Base-by-base conservation (phyloP, 2,113 vertebrate species). In the Cromileptes altivelis region DNA sequence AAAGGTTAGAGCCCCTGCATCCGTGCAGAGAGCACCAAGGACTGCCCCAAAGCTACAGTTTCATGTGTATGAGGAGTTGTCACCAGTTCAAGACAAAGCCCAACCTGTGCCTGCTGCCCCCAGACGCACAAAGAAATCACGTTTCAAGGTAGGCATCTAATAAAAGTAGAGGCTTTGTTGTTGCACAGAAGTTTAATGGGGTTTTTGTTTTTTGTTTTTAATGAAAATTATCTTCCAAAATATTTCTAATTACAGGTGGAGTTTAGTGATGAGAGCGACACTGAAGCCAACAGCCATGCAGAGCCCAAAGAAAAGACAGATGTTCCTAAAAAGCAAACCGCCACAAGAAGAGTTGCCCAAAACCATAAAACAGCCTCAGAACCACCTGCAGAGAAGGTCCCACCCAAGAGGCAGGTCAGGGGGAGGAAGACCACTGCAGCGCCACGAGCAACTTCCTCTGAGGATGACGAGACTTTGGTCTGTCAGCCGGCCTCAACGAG, bases 221-320 rank as follows among this genome's bases (percentile, higher is more conserved):
- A 53, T n/a, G 3, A 37, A 55, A n/a, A n/a, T 40, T 10, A 4
- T 15, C 4, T 17, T 47, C 9, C 42, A 9, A 27, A 47, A 42
- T 53, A 21, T 74, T 45, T 72, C 68, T 19, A 9, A n/a, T 50
- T 27, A 13, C 79, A 98, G 97, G 94, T 97, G 80, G 95, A 89
- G 0, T 99, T 98, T 82, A 98, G 97, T 0, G 97, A 98, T 33
- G 97, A 97, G 89, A 98, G 98, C 4, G 97, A 98, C 45, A 0
- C 77, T 0, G 97, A 99, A 82, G 85, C 91, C 0, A 30, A 33
- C 45, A 47, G 78, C 61, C 76, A 78, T 55, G 33, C 61, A 23
- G 85, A 88, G 15, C 13, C 60, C 47, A 82, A 64, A 64, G 76
- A 74, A 55, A 47, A 27, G n/a, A 2, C 62, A 17, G 63, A 75